Percentiles rank a stretch among this genome's conserved stretches.
Conservation (phyloP, 92 coral and sea anemone genomes). For the Plumapathes pennacea region DNA sequence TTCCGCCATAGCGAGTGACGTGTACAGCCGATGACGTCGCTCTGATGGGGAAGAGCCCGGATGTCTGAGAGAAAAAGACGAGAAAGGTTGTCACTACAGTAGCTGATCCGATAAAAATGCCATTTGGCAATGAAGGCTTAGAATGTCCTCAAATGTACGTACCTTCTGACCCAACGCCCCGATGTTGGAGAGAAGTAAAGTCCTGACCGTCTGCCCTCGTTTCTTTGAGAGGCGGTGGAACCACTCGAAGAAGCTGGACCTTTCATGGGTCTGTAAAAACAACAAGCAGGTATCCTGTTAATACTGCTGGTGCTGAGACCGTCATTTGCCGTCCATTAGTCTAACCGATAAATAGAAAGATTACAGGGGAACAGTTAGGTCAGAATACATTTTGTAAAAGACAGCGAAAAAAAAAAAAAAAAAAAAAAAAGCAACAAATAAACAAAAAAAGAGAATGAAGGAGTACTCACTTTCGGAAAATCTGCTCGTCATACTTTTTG, state of each 20-base stretch:
- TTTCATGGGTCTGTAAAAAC: slow-evolving; percentile 41
- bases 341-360: no score
- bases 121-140: neutral
- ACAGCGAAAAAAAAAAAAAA: neutral
- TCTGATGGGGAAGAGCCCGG: slow-evolving; percentile 98
- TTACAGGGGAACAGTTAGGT: no score
- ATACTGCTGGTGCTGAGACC: no score
- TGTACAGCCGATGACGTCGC: slow-evolving; percentile 90
- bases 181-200: slow-evolving; percentile 74
- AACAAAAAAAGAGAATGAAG: neutral
- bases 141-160: neutral
- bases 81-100: no score
- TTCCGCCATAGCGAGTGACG: slow-evolving; percentile 93
- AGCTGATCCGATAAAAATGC: neutral
- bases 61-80: slow-evolving; percentile 39
- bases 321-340: no score
- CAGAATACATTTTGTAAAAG: no score
- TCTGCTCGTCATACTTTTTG: slow-evolving; percentile 56
- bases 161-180: slow-evolving; percentile 93
- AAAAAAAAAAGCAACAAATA: neutral
- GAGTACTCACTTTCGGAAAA: slow-evolving; percentile 53
- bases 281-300: neutral
- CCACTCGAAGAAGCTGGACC: slow-evolving; percentile 14
- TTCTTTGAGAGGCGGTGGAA: slow-evolving; percentile 21
- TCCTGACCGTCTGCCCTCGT: slow-evolving; percentile 2